These are phyloP conservation scores for Nothobranchius kuhntae DNA, from an alignment of 2,113 vertebrate genomes.

Conservation along the genomic window DNA sequence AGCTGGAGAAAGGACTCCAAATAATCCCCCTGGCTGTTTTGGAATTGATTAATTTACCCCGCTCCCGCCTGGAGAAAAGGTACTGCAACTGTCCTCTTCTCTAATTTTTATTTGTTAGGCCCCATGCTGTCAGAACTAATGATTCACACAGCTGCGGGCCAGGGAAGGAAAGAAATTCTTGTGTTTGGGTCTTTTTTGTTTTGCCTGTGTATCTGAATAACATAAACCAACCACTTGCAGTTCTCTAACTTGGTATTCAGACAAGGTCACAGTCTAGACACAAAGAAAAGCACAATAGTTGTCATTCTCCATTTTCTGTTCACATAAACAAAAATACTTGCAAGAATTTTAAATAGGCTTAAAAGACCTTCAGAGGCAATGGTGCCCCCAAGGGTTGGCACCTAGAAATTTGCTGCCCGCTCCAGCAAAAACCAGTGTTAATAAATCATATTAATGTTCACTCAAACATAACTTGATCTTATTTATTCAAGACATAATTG, in stretches of 20 bases:
- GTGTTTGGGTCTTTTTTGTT: neutral
- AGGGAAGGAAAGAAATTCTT: neutral
- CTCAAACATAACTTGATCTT: too few species aligned
- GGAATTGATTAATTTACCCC: slow-evolving; percentile 30
- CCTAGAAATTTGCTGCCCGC: too few species aligned
- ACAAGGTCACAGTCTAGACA: slow-evolving; percentile 4
- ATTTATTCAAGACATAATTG: too few species aligned
- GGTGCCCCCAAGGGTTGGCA: too few species aligned
- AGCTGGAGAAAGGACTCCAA: slow-evolving; percentile 27
- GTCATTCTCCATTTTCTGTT: neutral
- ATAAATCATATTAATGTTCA: too few species aligned
- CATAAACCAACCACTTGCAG: neutral
- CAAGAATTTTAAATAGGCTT: neutral
- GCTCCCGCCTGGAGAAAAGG: neutral
- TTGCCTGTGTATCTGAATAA: neutral
- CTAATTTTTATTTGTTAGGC: neutral
- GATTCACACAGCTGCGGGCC: slow-evolving; percentile 24
- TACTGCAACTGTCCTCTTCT: neutral
- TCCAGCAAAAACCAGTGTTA: too few species aligned
- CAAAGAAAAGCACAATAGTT: neutral
- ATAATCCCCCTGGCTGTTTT: slow-evolving; percentile 1
- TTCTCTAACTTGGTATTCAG: neutral
- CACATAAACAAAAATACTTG: neutral
- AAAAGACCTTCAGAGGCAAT: neutral
- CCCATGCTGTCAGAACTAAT: slow-evolving; percentile 28